phyloP scores from a whole-genome alignment of 2,888 invertebrate species.

The Plagodis dolabraria region DNA sequence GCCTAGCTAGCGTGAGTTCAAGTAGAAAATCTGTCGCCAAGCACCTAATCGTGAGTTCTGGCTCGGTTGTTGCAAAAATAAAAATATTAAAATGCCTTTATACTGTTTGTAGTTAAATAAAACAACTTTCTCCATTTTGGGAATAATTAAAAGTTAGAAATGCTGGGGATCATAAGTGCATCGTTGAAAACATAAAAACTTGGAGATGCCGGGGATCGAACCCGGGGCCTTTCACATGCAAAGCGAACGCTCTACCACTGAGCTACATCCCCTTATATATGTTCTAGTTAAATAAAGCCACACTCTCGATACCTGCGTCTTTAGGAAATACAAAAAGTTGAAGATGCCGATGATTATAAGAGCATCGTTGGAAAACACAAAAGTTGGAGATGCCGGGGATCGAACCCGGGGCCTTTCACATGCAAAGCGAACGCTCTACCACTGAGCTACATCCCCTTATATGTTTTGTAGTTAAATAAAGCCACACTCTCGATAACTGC shows the following conservation, averaged over 20 bases:
- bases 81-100: conserved; percentile 77
- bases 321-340: too few species aligned
- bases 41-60: too few species aligned
- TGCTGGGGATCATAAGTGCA: too few species aligned
- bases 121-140: too few species aligned
- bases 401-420: conserved; percentile 99
- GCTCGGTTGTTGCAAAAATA: too few species aligned
- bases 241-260: conserved; percentile 99
- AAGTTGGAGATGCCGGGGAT: conserved; percentile 95
- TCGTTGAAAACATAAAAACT: conserved; percentile 19
- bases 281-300: too few species aligned
- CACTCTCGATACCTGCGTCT: too few species aligned
- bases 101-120: neutral
- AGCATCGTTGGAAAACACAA: neutral
- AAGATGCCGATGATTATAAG: too few species aligned
- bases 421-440: conserved; percentile 99
- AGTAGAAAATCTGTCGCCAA: too few species aligned
- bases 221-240: conserved; percentile 99
- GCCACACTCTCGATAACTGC: too few species aligned
- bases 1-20: too few species aligned
- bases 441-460: conserved; percentile 91
- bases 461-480: neutral
- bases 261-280: conserved; percentile 86
- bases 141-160: too few species aligned
- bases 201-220: conserved; percentile 98